phyloP scores from a whole-genome alignment of 2,797 vertebrate genomes.

The Nasua narica region DNA sequence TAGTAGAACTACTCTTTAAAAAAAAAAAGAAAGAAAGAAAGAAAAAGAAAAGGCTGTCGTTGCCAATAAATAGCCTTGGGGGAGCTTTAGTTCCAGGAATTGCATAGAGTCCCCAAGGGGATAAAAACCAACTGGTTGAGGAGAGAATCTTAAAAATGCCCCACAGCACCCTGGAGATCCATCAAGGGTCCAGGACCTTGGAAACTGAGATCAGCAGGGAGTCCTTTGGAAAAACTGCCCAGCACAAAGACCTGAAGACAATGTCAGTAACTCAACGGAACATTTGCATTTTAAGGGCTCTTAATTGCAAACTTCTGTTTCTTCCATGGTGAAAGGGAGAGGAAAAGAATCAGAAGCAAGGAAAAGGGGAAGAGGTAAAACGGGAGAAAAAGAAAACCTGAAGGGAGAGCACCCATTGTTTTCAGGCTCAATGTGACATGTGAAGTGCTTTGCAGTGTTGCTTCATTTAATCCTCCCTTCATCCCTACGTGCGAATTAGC shows the following conservation, averaged over 20 bases:
- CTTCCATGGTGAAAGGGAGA: neutral
- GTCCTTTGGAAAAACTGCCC: neutral
- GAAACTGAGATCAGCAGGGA: neutral
- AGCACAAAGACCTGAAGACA: neutral
- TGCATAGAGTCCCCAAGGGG: neutral
- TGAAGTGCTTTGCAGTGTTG: neutral
- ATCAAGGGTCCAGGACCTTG: too few relatives aligned
- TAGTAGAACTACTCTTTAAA: neutral
- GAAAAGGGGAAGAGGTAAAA: neutral
- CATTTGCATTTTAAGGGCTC: neutral
- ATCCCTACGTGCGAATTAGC: neutral
- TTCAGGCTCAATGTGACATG: neutral
- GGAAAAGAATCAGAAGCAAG: neutral
- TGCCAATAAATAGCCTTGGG: neutral
- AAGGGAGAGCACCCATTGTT: neutral
- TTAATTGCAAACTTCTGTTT: neutral
- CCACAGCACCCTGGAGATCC: neutral
- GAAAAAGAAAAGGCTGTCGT: neutral
- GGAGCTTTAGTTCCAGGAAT: neutral
- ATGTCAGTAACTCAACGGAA: neutral
- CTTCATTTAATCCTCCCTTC: neutral
- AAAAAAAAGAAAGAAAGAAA: neutral
- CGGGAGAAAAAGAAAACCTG: neutral
- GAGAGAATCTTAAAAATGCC: neutral
- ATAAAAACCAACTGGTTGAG: neutral